Conservation (phyloP, 2,888 invertebrate species). For the Baccha elongata region DNA sequence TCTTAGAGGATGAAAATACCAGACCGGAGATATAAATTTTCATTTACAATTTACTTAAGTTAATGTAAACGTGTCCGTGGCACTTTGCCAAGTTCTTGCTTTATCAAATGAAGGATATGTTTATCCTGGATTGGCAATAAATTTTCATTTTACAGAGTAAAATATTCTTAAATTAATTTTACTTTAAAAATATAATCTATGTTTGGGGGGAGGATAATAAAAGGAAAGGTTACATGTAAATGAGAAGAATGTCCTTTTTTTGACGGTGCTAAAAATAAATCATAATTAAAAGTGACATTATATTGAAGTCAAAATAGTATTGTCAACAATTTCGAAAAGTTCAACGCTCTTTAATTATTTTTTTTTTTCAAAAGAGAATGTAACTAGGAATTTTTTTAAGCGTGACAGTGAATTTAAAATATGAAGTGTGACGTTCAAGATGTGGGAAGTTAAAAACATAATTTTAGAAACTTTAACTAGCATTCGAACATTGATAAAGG, state of each 20-base stretch:
- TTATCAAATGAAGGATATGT: slow-evolving; percentile 7
- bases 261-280: not conserved
- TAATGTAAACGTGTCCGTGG: slow-evolving; percentile 31
- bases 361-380: no score
- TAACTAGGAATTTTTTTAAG: no score
- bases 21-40: slow-evolving; percentile 26
- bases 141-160: slow-evolving; percentile 45
- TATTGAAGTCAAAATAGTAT: not conserved
- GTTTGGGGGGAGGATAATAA: not conserved
- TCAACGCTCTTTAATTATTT: not conserved
- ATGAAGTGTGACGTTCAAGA: no score
- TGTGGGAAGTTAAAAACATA: no score
- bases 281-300: slow-evolving; percentile 8
- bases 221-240: not conserved
- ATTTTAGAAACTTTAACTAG: no score
- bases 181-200: not conserved
- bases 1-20: not conserved
- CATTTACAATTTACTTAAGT: slow-evolving; percentile 43
- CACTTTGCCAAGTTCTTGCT: not conserved
- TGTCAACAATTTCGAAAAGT: not conserved
- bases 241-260: not conserved
- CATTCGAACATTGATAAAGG: no score
- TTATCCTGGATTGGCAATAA: slow-evolving; percentile 41
- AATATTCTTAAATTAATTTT: slow-evolving; percentile 27
- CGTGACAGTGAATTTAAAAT: no score